Conservation (phyloP, 1,140 invertebrate species). For the Chelonus insularis region DNA sequence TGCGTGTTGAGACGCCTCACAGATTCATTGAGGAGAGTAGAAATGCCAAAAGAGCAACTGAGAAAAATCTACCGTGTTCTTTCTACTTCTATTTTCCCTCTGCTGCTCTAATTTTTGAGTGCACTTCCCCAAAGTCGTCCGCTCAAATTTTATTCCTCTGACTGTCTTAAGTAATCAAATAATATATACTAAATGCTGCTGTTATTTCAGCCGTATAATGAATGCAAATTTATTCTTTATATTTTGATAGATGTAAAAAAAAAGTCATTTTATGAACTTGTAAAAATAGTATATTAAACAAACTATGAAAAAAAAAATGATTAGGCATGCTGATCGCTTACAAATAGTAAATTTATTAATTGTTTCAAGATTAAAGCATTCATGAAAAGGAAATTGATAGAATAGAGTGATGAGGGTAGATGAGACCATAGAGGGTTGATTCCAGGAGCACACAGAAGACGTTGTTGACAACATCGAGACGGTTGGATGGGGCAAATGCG, state of each 20-base stretch:
- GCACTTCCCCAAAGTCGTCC: conserved; percentile 43
- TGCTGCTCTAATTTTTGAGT: conserved; percentile 49
- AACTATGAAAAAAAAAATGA: no score
- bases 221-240: no score
- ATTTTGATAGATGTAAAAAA: no score
- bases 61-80: conserved; percentile 14
- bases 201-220: no score
- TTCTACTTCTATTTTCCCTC: conserved; percentile 2
- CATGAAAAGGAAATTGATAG: background rate
- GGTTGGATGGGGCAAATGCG: conserved; percentile 21
- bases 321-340: no score
- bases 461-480: background rate
- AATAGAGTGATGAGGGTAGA: background rate
- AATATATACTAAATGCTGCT: no score
- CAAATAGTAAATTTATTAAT: no score
- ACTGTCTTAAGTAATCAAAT: conserved; percentile 24
- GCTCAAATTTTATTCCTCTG: conserved; percentile 17
- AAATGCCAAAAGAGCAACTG: conserved; percentile 28
- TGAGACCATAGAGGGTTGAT: background rate
- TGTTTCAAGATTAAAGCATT: background rate
- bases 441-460: background rate
- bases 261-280: no score
- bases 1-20: conserved; percentile 59
- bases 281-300: no score
- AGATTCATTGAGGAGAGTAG: conserved; percentile 52